These are phyloP conservation scores for Etheostoma nigrum DNA, from an alignment of 2,797 vertebrate species.

Conservation along the genomic window DNA sequence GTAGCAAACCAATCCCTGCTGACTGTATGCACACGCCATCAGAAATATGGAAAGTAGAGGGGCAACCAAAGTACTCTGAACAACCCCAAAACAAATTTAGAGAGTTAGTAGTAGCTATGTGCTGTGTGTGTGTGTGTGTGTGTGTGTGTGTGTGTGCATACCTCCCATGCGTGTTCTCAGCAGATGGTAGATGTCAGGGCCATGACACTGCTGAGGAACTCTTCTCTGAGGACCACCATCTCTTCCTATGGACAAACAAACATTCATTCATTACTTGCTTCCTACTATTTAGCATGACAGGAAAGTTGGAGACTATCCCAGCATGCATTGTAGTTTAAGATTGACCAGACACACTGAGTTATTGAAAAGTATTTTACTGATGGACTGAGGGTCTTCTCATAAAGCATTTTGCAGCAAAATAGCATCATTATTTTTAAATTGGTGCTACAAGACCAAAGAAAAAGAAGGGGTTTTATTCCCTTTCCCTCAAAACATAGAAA, in stretches of 20 bases:
- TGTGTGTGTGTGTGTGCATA: slow-evolving; percentile 29
- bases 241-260: slow-evolving; percentile 31
- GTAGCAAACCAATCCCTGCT: background rate
- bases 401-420: too few species aligned
- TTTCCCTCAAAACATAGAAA: too few species aligned
- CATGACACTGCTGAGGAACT: slow-evolving; percentile 78
- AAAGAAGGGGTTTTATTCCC: too few species aligned
- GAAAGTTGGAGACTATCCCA: background rate
- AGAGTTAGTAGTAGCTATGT: background rate
- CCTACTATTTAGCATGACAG: background rate
- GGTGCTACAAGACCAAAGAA: too few species aligned
- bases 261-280: background rate
- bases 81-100: too few species aligned
- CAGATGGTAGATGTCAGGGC: slow-evolving; percentile 93
- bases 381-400: too few species aligned
- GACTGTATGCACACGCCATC: background rate
- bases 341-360: background rate
- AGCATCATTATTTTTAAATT: too few species aligned
- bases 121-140: background rate
- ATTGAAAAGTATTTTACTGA: background rate
- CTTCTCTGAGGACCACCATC: slow-evolving; percentile 82
- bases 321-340: background rate
- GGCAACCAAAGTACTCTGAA: background rate
- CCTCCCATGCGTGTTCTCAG: slow-evolving; percentile 86
- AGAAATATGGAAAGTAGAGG: background rate